Base-by-base conservation (phyloP, 2,113 vertebrate genomes). In the Ptilonorhynchus violaceus region DNA sequence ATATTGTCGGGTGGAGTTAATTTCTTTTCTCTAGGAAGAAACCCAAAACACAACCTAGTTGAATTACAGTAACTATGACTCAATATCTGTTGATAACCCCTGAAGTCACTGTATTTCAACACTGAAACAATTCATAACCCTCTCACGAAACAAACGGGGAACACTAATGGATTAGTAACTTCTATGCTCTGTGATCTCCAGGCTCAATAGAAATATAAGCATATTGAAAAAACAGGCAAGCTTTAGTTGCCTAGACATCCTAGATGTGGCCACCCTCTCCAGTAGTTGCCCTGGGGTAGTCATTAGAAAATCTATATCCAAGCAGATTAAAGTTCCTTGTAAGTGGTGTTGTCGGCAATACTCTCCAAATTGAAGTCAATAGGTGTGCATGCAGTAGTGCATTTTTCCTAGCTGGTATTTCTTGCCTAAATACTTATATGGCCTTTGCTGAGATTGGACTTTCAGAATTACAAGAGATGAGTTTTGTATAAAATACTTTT, bases 41-140 rank as follows among this genome's bases (percentile, higher is more conserved):
- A 0, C 2, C 41, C n/a, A 41, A 70, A 88, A 55, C 9, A 27
- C 60, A 68, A 78, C 67, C 33, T 67, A 42, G 56, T 58, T 76
- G 73, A 91, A 94, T 93, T 83, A 76, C 60, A 70, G 75, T 75
- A 74, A 76, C 58, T 92, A 35, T 90, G 88, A 95, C 52, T 96
- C 91, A 96, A 85, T 96, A 92, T 86, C 85, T 95, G 83, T 77
- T 97, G 89, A 93, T 93, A 93, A 90, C 84, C 92, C 68, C 79
- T 95, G 79, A 96, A 94, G 95, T 96, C 68, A 80, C 17, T 68
- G 63, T 91, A 42, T 91, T 92, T 77, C 81, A 85, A 72, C 90
- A 93, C 47, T 59, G 53, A 85, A 63, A 53, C 77, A 18, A 79
- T 78, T 93, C 66, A 76, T 50, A 82, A 44, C 53, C 35, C 39